phyloP scores from a whole-genome alignment of 2,797 vertebrate species.

The Loriculus beryllinus region DNA sequence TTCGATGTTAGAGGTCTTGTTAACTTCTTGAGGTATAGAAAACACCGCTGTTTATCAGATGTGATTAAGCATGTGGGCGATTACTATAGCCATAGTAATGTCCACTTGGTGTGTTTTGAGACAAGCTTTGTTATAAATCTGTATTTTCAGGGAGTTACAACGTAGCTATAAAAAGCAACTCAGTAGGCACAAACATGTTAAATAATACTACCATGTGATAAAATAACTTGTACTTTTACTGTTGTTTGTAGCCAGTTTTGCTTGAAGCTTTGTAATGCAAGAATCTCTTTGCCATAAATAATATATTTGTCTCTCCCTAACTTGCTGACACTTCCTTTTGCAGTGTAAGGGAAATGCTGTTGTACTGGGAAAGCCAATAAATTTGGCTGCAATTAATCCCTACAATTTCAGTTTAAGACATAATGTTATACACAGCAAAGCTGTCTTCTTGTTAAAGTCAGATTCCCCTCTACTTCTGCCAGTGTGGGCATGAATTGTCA shows the following conservation, averaged over 20 bases:
- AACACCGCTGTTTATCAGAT: neutral
- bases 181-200: neutral
- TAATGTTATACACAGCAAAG: neutral
- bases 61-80: neutral
- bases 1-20: constrained; percentile 8
- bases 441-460: neutral
- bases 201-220: neutral
- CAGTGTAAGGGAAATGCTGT: neutral
- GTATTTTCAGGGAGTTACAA: neutral
- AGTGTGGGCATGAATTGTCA: neutral
- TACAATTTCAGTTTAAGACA: neutral
- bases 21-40: constrained; percentile 21
- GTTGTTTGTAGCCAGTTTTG: neutral
- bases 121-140: neutral
- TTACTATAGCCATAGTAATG: neutral
- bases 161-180: neutral
- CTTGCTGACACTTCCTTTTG: neutral
- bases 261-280: neutral
- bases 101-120: neutral
- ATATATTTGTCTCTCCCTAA: neutral
- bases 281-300: neutral
- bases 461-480: neutral
- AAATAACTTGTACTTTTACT: neutral
- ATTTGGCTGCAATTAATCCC: neutral
- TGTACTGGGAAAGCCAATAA: neutral